Base-by-base conservation (phyloP, 2,113 vertebrate genomes). In the Mormyrus lacerda region DNA sequence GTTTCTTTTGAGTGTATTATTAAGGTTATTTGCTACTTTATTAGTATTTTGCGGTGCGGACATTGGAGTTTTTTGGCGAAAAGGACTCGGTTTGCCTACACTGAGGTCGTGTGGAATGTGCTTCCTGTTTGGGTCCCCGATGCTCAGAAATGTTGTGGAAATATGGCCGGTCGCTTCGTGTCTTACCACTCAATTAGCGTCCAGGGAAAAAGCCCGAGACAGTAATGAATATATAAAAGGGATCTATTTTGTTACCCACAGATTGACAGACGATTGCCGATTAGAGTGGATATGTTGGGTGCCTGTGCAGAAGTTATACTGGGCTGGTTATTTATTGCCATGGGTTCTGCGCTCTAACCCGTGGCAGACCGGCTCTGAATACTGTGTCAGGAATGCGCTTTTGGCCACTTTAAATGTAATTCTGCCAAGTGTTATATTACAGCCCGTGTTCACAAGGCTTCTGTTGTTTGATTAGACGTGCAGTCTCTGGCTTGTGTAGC, bases 41-140 rank as follows among this genome's bases (percentile, higher is more conserved):
- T 76, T 27, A 19, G 17, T 13, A 61, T 87, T 58, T 90, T 83
- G 88, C 88, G 73, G 85, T 15, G 55, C 84, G 88, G 19, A 35
- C 61, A 35, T 89, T 89, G 44, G 44, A 90, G 82, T 87, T 89
- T 73, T 89, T 79, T 91, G 91, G 89, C 89, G 45, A 65, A 48
- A 45, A 0, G 51, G 7, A 17, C 76, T 83, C 31, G 42, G 55
- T 76, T 69, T 58, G 61, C 89, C 89, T 90, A 87, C n/a, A 73
- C 90, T 92, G 91, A 91, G 92, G 90, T 93, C 90, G 91, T 91
- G 90, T 91, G 90, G 90, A 93, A 92, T 93, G 92, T 90, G 89
- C 92, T 94, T 93, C 93, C 91, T 93, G 92, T 93, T 94, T 92
- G 91, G 90, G 89, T 93, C 48, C 5, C 4, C 85, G 86, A 48